These are phyloP conservation scores for Nymphalis io DNA, from an alignment of 1,140 invertebrate species.

Conservation along the genomic window DNA sequence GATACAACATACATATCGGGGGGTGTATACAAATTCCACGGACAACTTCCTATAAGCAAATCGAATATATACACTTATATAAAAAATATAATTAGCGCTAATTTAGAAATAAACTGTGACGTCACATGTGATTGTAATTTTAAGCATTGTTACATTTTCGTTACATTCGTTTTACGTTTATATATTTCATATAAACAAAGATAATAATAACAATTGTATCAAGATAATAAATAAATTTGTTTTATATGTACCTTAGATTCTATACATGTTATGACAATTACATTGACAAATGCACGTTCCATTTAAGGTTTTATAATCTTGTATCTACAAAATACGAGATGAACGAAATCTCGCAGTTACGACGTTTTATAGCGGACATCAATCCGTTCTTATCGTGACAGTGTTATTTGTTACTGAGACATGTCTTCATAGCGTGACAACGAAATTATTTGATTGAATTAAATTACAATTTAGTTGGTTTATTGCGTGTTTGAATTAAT, in stretches of 20 bases:
- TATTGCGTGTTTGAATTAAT: background rate
- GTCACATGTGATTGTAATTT: too few relatives aligned
- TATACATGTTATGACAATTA: slow-evolving; percentile 8
- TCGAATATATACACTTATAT: too few relatives aligned
- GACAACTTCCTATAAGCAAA: too few relatives aligned
- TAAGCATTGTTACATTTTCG: too few relatives aligned
- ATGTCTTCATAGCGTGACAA: slow-evolving; percentile 14
- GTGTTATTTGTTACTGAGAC: slow-evolving; percentile 22
- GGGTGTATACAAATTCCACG: too few relatives aligned
- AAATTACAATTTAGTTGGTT: background rate
- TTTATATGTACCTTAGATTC: background rate
- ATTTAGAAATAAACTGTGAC: too few relatives aligned
- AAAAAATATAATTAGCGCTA: too few relatives aligned
- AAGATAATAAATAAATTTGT: too few relatives aligned
- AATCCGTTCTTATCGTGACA: slow-evolving; percentile 21
- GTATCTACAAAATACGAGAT: slow-evolving; percentile 8
- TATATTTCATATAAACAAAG: too few relatives aligned
- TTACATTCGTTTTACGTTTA: too few relatives aligned
- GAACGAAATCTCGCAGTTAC: slow-evolving; percentile 28
- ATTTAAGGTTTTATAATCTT: slow-evolving; percentile 22
- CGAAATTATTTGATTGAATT: slow-evolving; percentile 18
- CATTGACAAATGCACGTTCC: slow-evolving; percentile 25
- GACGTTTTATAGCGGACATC: slow-evolving; percentile 17
- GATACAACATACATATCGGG: too few relatives aligned
- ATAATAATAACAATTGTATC: too few relatives aligned